phyloP scores from a whole-genome alignment of 2,888 invertebrate species.

The Panopea generosa region DNA sequence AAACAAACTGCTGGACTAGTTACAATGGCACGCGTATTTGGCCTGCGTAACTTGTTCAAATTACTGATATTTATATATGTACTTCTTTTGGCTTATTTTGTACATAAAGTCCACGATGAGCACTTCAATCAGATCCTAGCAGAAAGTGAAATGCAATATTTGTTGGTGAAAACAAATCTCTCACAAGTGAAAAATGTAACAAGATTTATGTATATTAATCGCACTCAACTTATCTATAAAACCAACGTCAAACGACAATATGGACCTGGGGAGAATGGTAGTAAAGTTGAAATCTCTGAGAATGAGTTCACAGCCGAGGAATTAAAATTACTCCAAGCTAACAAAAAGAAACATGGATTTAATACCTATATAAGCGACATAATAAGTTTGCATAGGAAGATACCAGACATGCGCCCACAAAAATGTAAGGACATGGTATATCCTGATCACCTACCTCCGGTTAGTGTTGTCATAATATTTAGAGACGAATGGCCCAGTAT shows the following conservation, averaged over 20 bases:
- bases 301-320: not conserved
- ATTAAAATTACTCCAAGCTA: not conserved
- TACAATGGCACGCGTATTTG: no score
- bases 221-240: not conserved
- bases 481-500: no score
- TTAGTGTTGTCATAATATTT: no score
- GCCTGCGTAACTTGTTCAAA: no score
- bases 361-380: conserved; percentile 40
- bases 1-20: no score
- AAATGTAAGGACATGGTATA: no score
- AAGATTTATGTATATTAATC: conserved; percentile 5
- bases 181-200: conserved; percentile 9
- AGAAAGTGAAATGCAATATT: not conserved
- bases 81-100: not conserved
- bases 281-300: not conserved
- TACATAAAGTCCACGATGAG: not conserved
- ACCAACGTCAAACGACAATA: not conserved
- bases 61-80: not conserved
- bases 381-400: no score
- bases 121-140: not conserved
- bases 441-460: no score
- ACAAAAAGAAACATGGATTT: conserved; percentile 24
- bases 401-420: no score
- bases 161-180: not conserved
- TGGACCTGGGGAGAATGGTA: conserved; percentile 46